Evolutionary conservation across 1,140 invertebrate species (phyloP), one percentile per base, ranked within the genome.

Genomic region (Bemisia tabaci): DNA sequence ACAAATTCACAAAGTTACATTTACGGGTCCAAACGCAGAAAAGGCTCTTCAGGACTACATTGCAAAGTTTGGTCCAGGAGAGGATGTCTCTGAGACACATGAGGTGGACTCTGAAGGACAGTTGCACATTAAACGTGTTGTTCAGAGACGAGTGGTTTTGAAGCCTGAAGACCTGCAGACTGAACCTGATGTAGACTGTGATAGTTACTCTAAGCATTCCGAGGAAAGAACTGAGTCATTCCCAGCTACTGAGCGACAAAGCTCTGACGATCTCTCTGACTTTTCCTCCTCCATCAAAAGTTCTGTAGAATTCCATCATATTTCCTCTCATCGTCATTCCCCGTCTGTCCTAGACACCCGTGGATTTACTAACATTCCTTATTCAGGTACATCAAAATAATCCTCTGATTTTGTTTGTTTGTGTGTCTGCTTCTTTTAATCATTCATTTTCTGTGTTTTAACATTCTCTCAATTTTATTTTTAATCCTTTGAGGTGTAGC

Each of bases 1-100:
- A 2, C 79, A 83, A 73, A 74, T 83, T 11, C 75, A 75, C 58
- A 79, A 79, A 70, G 74, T 83, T 22, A 82, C 81, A n/a, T 83
- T 83, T 69, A 76, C 73, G 67, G 82, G 82, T 17, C 74, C 77
- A 22, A 78, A 82, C 68, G 80, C 81, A 23, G 77, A 82, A 66
- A 70, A 78, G 65, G 76, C 79, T 68, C 68, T 83, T 66, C 71
- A 76, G 69, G 75, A 81, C 48, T 82, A 80, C 63, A 77, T 83
- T 27, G 73, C 79, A 59, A 71, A 78, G 26, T 83, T 82, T 71
- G 74, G 75, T 62, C 79, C 80, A 61, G 81, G 80, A 21, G 79
- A 82, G 72, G 76, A 81, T 63, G 74, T 79, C 12, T 69, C 76
- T 59, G 79, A 83, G 73, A 77, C 75, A 17, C 73, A 80, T 72